Evolutionary conservation across 2,797 vertebrate species (phyloP).

Genomic region (Setipinna tenuifilis): DNA sequence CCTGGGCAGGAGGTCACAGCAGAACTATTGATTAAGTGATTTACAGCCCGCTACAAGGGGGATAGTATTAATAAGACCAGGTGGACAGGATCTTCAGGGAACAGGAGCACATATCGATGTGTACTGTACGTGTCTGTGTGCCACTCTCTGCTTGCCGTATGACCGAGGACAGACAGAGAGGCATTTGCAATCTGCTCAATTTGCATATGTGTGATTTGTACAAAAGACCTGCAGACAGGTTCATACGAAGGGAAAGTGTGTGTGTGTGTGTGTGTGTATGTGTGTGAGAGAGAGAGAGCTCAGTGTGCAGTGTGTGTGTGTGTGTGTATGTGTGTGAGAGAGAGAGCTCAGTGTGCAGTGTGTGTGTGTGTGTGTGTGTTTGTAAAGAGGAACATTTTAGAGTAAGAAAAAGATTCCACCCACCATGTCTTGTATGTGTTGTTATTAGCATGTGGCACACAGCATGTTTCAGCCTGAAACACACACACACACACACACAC

Average conservation of each 20-base stretch:
- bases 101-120: neutral
- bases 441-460: neutral
- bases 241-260: neutral
- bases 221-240: neutral
- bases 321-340: no score
- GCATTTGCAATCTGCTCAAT: neutral
- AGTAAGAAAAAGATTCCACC: neutral
- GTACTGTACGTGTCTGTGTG: neutral
- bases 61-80: neutral
- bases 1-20: neutral
- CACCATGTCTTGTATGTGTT: neutral
- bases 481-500: no score
- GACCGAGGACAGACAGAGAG: neutral
- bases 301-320: no score
- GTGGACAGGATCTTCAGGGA: neutral
- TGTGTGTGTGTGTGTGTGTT: no score
- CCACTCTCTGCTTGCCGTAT: neutral
- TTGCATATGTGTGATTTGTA: neutral
- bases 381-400: neutral
- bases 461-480: neutral
- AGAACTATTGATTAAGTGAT: conserved; percentile 5
- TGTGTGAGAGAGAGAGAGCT: no score
- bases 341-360: no score
- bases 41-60: neutral
- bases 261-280: no score